Base-by-base conservation (phyloP, 2,888 invertebrate genomes). In the Metopia argyrocephala region DNA sequence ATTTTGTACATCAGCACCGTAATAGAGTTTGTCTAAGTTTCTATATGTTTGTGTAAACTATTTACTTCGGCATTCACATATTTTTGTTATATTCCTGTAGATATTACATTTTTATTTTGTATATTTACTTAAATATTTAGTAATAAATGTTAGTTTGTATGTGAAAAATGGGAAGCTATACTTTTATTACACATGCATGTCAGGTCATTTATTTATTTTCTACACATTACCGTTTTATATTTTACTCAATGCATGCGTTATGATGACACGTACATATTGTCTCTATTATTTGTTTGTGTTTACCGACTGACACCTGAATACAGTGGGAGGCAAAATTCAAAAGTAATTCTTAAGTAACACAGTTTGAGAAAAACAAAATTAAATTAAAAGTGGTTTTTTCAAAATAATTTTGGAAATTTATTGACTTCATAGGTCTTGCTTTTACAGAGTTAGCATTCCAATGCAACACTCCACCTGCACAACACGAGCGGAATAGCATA, bases 221-320 rank as follows among this genome's bases (percentile, higher is more conserved):
- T 3, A 18, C n/a, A 27, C 18, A 18, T n/a, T 6, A 12, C 20
- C 50, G 21, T 21, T 21, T 21, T 25, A 27, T 56, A 27, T 27
- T 56, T 56, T 27, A 56, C 54, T 27, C 54, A 27, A n/a, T n/a
- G 54, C 6, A 54, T 27, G 7, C 25, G n/a, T 25, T 38, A n/a
- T 27, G 54, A 23, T 56, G 54, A 56, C 27, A 56, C 27, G 54
- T 27, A 56, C 27, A 56, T 25, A 54, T 54, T 54, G 54, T 54
- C 25, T 25, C 15, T n/a, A 25, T 6, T 25, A 25, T 54, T 25
- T 25, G 25, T 25, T 25, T 27, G 25, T 25, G 5, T 25, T 25
- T 7, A 25, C 5, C 25, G 0, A 5, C 27, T 38, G 15, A 38
- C 12, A 38, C 38, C 38, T 38, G 3, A 12, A 5, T 56, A 56